Conservation (phyloP, 2,113 vertebrate genomes). For the Pristiophorus japonicus region DNA sequence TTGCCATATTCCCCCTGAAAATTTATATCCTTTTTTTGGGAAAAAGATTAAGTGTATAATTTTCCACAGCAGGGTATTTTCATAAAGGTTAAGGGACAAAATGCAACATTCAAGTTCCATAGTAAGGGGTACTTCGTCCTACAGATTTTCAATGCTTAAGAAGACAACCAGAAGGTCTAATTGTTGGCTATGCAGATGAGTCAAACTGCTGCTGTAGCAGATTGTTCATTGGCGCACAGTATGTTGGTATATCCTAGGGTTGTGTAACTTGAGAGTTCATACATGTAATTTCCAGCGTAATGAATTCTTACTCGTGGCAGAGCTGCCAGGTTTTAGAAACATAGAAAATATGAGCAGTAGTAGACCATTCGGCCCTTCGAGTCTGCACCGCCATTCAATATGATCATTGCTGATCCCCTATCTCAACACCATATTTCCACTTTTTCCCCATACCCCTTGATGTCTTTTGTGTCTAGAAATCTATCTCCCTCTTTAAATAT, state of each 20-base stretch:
- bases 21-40: neutral
- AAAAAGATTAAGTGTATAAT: neutral
- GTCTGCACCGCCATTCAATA: no score
- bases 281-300: neutral
- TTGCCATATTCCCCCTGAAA: neutral
- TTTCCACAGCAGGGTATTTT: neutral
- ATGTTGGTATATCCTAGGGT: no score
- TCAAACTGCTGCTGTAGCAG: neutral
- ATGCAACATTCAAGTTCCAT: neutral
- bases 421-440: no score
- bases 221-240: neutral
- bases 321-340: neutral
- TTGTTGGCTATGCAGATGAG: neutral
- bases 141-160: neutral
- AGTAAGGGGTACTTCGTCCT: neutral
- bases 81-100: neutral
- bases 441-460: no score
- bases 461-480: no score
- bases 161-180: neutral
- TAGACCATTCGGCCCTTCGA: no score
- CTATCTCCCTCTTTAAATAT: no score
- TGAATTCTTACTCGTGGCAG: neutral
- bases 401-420: no score
- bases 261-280: neutral
- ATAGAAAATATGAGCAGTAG: no score